Evolutionary conservation across 2,888 invertebrate species (phyloP).

Genomic region (Dasypogon diadema): DNA sequence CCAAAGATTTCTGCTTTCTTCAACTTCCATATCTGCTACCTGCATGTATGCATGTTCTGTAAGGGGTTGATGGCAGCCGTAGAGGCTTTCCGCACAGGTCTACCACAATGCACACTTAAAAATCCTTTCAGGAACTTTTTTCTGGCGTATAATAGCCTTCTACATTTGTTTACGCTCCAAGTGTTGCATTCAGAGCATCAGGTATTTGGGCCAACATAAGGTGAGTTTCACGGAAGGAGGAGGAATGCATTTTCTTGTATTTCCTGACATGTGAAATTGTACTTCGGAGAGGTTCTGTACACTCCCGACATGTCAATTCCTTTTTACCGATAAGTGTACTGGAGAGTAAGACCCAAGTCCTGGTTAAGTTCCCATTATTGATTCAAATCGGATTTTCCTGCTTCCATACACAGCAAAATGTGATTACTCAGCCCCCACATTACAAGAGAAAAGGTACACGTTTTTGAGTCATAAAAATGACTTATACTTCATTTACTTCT

Average conservation of each 20-base stretch:
- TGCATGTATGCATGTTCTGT: not conserved
- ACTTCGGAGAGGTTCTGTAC: not conserved
- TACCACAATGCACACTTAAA: slow-evolving; percentile 46
- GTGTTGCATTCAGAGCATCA: slow-evolving; percentile 44
- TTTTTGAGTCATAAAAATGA: slow-evolving; percentile 28
- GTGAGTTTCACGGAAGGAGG: not conserved
- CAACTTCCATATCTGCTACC: not conserved
- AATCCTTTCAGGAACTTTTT: slow-evolving; percentile 11
- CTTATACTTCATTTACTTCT: slow-evolving; percentile 25
- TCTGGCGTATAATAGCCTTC: slow-evolving; percentile 30
- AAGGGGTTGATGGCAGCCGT: slow-evolving; percentile 37
- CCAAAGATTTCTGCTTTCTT: not conserved
- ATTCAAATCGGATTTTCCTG: not conserved
- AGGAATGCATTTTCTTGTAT: not conserved
- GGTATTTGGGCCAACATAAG: slow-evolving; percentile 32
- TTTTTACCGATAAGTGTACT: not conserved
- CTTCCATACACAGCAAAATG: no score
- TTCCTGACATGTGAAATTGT: not conserved
- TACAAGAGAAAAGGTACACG: no score
- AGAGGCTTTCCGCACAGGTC: slow-evolving; percentile 26
- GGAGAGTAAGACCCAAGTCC: not conserved
- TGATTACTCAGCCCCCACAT: no score
- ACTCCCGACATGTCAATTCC: not conserved
- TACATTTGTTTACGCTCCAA: slow-evolving; percentile 49
- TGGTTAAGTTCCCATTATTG: not conserved